Evolutionary conservation across 2,113 vertebrate genomes (phyloP), one percentile per base, ranked within the genome.

Genomic region (Corythornis madagascariensis): DNA sequence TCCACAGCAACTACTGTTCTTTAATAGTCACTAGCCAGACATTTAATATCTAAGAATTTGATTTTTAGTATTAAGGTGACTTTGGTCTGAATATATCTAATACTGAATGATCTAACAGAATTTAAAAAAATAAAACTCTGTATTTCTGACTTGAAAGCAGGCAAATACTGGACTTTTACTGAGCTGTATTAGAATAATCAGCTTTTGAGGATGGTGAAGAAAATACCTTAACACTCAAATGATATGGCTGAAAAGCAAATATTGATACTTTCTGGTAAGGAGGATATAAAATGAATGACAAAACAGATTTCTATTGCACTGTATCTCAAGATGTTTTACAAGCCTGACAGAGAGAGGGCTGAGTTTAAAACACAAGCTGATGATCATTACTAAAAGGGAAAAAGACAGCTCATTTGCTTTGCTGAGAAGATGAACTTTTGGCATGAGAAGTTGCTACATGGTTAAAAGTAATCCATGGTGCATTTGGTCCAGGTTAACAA

Each of bases 61-160:
- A 85, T 67, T 91, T 97, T 98, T 97, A 98, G 95, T 96, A 96
- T 97, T 97, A 97, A 97, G 97, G 96, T 97, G 97, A 97, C 97
- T 97, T 98, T 97, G 76, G 70, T 90, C 88, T 92, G 79, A 94
- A 65, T 65, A 43, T 88, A 76, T 87, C 94, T 97, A 92, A 91
- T 93, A 80, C 78, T 10, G 59, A 95, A 93, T 95, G 79, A 91
- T 95, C 28, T 72, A 87, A 88, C 26, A 73, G 78, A 90, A 66
- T 81, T 90, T 93, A 55, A 7, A 1, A 14, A 84, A 84, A 89
- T 81, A 59, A 93, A 91, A 84, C 29, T 70, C 7, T 61, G 50
- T 60, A 87, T 92, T 93, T 87, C 81, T 85, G 42, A 71, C 79
- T 92, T 78, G 83, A 90, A 86, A 87, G 69, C 71, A 93, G 76